Base-by-base conservation (phyloP, 2,113 vertebrate species). In the Jaculus jaculus region DNA sequence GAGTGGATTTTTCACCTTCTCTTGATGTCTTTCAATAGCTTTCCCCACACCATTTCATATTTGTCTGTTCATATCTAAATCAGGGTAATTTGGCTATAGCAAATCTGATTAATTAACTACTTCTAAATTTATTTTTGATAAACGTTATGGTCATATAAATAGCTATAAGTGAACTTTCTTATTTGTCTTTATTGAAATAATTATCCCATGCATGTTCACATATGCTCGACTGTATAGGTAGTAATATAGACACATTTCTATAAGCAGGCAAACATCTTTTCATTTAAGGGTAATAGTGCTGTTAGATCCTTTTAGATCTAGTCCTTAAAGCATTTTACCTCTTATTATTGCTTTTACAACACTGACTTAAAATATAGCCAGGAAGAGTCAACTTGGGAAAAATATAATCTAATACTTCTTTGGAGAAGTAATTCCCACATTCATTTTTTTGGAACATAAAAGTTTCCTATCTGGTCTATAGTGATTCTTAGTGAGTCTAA, bases 371-470 rank as follows among this genome's bases (percentile, higher is more conserved):
- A 93, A 9, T 63, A 12, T n/a, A 94, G 89, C 74, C 87, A 93
- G 24, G 30, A 92, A 95, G 63, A 89, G 34, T 90, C 85, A 81
- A 65, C 81, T 84, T 66, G n/a, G 47, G 69, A 87, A 93, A 96
- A 82, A 92, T 71, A 93, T 26, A 84, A 84, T 88, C 69, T 91
- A 87, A 87, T 94, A 82, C 79, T 85, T 94, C 74, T 68, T 47
- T 20, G 3, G 24, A 42, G 16, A 92, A 81, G 82, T 88, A 94
- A 95, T 92, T 92, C 90, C 81, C 72, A 93, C 75, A 87, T 77
- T 90, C 37, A 1, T n/a, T 93, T 86, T 90, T 47, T n/a, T 96
- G 77, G 90, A 95, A 94, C 72, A 93, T 32, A 77, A 71, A 69
- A 89, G 78, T 89, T 87, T 20, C 79, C 77, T 85, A 94, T 91